phyloP scores from a whole-genome alignment of 35 echinoderm and acorn worm species.

The Acanthaster planci region DNA sequence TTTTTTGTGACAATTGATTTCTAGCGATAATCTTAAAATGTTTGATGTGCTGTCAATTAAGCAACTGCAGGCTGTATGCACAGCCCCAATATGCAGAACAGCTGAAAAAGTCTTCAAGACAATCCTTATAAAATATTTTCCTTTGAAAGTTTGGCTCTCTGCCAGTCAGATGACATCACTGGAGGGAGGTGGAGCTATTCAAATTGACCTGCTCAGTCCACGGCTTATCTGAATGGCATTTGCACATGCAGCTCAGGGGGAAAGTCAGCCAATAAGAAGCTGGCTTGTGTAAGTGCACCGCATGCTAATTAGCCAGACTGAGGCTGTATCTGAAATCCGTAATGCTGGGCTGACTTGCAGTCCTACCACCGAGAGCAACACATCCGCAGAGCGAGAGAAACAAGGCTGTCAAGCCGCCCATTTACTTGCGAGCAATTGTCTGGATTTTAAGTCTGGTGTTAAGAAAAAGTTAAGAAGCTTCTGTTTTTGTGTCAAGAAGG shows the following conservation, averaged over 20 bases:
- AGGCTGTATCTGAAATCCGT: background rate
- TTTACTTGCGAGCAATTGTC: background rate
- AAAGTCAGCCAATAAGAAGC: background rate
- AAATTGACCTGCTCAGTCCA: background rate
- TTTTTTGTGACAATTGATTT: too few relatives aligned
- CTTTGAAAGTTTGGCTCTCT: too few relatives aligned
- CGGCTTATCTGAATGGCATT: background rate
- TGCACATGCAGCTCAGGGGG: background rate
- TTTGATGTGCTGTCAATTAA: too few relatives aligned
- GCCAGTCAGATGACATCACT: too few relatives aligned
- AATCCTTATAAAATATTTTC: too few relatives aligned
- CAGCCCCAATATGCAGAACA: too few relatives aligned
- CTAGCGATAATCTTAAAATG: too few relatives aligned
- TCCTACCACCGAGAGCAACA: constrained; percentile 3
- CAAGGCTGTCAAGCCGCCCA: background rate
- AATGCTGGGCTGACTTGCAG: background rate
- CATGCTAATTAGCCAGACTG: background rate
- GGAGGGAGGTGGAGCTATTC: background rate
- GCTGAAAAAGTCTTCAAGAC: too few relatives aligned
- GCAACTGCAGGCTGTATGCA: too few relatives aligned
- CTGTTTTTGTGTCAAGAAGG: background rate
- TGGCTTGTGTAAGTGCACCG: background rate
- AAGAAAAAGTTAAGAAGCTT: constrained; percentile 1
- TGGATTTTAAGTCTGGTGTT: background rate
- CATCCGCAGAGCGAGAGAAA: constrained; percentile 14